phyloP scores from a whole-genome alignment of 2,113 vertebrate genomes.

The Triplophysa siluroides region DNA sequence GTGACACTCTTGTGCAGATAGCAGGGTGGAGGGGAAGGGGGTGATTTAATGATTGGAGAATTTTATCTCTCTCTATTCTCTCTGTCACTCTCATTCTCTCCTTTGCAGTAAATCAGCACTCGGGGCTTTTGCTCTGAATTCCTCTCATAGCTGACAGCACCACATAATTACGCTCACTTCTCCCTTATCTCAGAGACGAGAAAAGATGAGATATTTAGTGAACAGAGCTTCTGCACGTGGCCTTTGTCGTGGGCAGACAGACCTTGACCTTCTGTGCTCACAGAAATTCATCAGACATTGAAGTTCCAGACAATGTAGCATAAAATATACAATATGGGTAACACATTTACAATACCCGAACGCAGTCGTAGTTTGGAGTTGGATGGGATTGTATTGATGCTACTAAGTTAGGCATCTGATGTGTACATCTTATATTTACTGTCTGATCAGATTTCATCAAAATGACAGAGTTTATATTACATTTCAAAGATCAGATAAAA shows the following conservation, averaged over 20 bases:
- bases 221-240: slow-evolving; percentile 69
- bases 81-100: slow-evolving; percentile 68
- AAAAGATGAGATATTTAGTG: slow-evolving; percentile 80
- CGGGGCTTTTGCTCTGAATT: slow-evolving; percentile 76
- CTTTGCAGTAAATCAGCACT: slow-evolving; percentile 81
- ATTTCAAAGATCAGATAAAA: not conserved
- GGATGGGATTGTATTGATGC: too few relatives aligned
- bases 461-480: too few relatives aligned
- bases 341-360: too few relatives aligned
- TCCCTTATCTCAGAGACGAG: slow-evolving; percentile 75
- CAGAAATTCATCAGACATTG: slow-evolving; percentile 20
- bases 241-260: slow-evolving; percentile 60
- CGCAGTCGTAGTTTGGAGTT: too few relatives aligned
- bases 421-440: too few relatives aligned
- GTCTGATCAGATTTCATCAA: not conserved
- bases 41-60: slow-evolving; percentile 82
- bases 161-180: slow-evolving; percentile 75
- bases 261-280: slow-evolving; percentile 29
- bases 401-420: too few relatives aligned
- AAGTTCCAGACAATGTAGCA: not conserved
- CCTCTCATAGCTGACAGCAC: slow-evolving; percentile 71
- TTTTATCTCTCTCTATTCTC: slow-evolving; percentile 61
- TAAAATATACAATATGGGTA: not conserved
- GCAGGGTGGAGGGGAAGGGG: slow-evolving; percentile 58
- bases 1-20: slow-evolving; percentile 86